Conservation (phyloP, 2,888 invertebrate genomes). For the Hypselothyrea guttata region DNA sequence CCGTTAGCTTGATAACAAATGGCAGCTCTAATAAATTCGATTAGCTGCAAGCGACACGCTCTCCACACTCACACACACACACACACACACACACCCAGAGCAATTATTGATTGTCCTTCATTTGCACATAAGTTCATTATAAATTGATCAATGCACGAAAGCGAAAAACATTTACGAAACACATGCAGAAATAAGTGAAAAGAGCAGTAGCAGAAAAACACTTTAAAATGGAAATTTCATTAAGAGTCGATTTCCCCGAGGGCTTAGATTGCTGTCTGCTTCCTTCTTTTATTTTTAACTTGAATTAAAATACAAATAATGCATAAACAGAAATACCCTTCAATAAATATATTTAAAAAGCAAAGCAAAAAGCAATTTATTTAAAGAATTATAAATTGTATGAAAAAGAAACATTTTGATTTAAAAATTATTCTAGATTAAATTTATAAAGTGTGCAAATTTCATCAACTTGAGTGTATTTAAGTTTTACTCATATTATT, state of each 20-base stretch:
- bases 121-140: constrained; percentile 39
- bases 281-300: background rate
- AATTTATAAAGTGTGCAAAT: too few relatives aligned
- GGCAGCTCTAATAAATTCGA: constrained; percentile 70
- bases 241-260: constrained; percentile 1
- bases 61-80: constrained; percentile 14
- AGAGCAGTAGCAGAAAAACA: background rate
- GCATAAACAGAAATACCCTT: background rate
- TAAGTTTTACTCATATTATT: too few relatives aligned
- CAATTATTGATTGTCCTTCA: constrained; percentile 52
- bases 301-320: background rate
- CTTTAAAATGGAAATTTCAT: constrained; percentile 6
- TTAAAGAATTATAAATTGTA: too few relatives aligned
- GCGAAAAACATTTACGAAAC: constrained; percentile 1
- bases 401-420: too few relatives aligned
- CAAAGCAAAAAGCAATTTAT: too few relatives aligned
- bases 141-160: constrained; percentile 27
- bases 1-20: constrained; percentile 58
- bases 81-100: constrained; percentile 4
- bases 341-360: too few relatives aligned
- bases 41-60: constrained; percentile 60
- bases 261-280: too few relatives aligned
- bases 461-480: too few relatives aligned
- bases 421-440: too few relatives aligned
- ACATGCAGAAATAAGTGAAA: background rate